Evolutionary conservation across 2,888 invertebrate genomes (phyloP).

Genomic region (Eupithecia tripunctaria): DNA sequence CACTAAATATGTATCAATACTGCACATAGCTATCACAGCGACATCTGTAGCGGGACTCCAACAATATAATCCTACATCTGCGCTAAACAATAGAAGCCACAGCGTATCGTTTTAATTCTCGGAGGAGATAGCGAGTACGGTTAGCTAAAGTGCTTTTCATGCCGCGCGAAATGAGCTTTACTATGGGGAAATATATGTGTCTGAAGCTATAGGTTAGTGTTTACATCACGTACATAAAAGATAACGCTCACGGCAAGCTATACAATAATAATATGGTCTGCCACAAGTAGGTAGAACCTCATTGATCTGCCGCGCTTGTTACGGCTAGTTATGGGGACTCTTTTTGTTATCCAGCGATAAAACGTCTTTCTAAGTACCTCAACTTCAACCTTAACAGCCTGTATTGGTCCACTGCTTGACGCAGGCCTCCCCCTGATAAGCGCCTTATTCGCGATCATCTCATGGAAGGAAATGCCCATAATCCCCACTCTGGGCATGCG

Average conservation of each 20-base stretch:
- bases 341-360: too few species aligned
- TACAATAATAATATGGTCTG: too few species aligned
- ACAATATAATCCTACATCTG: conserved; percentile 33
- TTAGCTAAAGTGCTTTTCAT: conserved; percentile 8
- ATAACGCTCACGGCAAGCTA: neutral
- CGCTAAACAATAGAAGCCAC: conserved; percentile 28
- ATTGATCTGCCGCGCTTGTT: too few species aligned
- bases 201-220: neutral
- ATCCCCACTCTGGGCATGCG: too few species aligned
- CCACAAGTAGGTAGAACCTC: too few species aligned
- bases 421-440: too few species aligned
- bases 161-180: neutral
- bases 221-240: neutral
- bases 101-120: conserved; percentile 22
- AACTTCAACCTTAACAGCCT: too few species aligned
- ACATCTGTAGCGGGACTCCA: conserved; percentile 30
- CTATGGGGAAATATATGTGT: neutral
- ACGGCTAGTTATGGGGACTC: too few species aligned
- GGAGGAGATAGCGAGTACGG: conserved; percentile 13
- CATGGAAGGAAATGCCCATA: too few species aligned
- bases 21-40: conserved; percentile 25
- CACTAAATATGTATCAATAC: conserved; percentile 23
- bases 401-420: too few species aligned
- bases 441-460: too few species aligned
- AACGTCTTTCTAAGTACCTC: too few species aligned